These are phyloP conservation scores for Nycticorax nycticorax DNA, from an alignment of 2,113 vertebrate genomes.

Conservation along the genomic window DNA sequence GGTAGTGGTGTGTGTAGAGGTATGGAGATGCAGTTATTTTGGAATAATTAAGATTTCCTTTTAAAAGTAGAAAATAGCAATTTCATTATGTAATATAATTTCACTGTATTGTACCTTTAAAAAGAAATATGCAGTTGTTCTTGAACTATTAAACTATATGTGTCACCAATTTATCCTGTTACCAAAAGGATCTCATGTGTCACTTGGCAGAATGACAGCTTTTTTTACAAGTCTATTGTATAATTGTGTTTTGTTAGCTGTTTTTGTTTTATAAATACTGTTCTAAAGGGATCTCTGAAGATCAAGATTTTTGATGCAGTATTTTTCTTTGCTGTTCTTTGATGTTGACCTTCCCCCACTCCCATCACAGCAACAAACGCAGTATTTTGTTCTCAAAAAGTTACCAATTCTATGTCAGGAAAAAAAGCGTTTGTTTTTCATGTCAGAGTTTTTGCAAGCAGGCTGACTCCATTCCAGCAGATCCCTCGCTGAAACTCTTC, in stretches of 20 bases:
- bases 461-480: neutral
- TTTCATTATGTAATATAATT: neutral
- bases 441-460: conserved; percentile 2
- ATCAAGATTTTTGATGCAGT: conserved; percentile 45
- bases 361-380: neutral
- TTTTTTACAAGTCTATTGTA: conserved; percentile 37
- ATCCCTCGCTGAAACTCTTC: neutral
- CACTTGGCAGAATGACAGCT: conserved; percentile 52
- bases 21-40: neutral
- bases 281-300: conserved; percentile 42
- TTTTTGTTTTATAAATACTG: conserved; percentile 66
- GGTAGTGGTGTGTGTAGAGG: neutral
- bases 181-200: conserved; percentile 42
- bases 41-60: neutral
- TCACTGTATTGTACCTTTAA: conserved; percentile 32
- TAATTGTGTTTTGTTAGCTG: conserved; percentile 68
- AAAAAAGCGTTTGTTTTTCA: conserved; percentile 31
- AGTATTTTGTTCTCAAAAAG: conserved; percentile 46
- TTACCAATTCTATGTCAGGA: conserved; percentile 24
- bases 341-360: conserved; percentile 48
- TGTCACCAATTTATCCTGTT: conserved; percentile 28
- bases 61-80: neutral
- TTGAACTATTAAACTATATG: conserved; percentile 49
- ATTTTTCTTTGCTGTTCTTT: conserved; percentile 52
- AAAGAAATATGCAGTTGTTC: conserved; percentile 18